Evolutionary conservation across 1,140 invertebrate species (phyloP).

Genomic region (Pogonus chalceus): DNA sequence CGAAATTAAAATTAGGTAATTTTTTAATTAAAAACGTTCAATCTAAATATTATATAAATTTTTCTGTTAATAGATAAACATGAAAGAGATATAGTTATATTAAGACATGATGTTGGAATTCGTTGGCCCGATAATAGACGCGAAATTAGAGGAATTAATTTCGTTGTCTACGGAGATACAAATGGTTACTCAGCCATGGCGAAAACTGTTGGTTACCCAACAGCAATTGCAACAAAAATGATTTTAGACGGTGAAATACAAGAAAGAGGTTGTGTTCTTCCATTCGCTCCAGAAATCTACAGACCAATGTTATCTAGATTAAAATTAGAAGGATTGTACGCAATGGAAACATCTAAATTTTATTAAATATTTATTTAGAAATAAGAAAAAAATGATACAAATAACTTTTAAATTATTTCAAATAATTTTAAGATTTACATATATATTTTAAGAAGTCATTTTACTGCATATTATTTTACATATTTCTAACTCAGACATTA

Average conservation of each 20-base stretch:
- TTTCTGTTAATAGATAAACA: slow-evolving; percentile 45
- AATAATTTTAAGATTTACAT: not conserved
- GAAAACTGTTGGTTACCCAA: slow-evolving; percentile 90
- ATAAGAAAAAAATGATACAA: not conserved
- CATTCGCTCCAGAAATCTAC: slow-evolving; percentile 85
- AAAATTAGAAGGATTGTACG: slow-evolving; percentile 71
- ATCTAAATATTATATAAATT: not conserved
- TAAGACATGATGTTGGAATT: slow-evolving; percentile 88
- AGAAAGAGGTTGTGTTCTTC: slow-evolving; percentile 80
- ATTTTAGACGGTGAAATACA: slow-evolving; percentile 94
- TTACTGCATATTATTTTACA: slow-evolving; percentile 2
- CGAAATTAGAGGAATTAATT: slow-evolving; percentile 80
- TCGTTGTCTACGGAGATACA: slow-evolving; percentile 85
- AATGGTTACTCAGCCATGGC: slow-evolving; percentile 94
- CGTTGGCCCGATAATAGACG: slow-evolving; percentile 78
- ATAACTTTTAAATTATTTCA: not conserved
- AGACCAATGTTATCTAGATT: slow-evolving; percentile 78
- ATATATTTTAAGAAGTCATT: not conserved
- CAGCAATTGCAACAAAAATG: slow-evolving; percentile 96
- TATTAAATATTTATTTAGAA: slow-evolving; percentile 13
- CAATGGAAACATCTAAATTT: slow-evolving; percentile 56
- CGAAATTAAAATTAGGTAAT: slow-evolving; percentile 70
- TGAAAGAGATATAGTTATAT: slow-evolving; percentile 88
- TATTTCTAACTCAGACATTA: not conserved
- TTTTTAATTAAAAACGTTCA: slow-evolving; percentile 7